Percentiles rank a stretch among this genome's conserved stretches.
Conservation (phyloP, 2,888 invertebrate genomes). For the Tenthredo amoena region DNA sequence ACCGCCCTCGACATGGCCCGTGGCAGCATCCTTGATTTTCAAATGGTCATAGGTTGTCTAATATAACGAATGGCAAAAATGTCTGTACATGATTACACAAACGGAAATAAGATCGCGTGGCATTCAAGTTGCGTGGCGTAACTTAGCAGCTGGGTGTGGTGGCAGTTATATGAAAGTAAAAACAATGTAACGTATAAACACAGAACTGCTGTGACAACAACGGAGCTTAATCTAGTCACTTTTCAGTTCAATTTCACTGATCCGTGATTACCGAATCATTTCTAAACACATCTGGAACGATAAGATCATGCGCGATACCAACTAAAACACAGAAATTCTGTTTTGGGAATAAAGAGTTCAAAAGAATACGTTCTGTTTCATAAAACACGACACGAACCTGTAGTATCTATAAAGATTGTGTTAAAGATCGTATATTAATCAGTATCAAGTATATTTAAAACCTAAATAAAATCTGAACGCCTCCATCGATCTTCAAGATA, state of each 20-base stretch:
- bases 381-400: no score
- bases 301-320: no score
- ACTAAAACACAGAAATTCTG: no score
- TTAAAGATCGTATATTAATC: no score
- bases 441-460: no score
- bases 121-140: constrained; percentile 23
- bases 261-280: neutral
- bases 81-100: neutral
- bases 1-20: neutral
- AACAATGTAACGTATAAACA: constrained; percentile 15
- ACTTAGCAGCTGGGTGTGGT: constrained; percentile 23
- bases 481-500: no score
- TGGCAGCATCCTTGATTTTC: neutral
- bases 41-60: neutral
- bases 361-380: no score
- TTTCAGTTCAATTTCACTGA: neutral
- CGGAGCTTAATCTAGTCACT: neutral
- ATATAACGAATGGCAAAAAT: neutral
- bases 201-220: neutral
- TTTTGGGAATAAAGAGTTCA: no score
- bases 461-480: no score
- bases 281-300: neutral
- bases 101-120: constrained; percentile 13
- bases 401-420: no score
- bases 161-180: constrained; percentile 29